phyloP scores from a whole-genome alignment of 1,140 invertebrate species.

The Bombus soroeensis region DNA sequence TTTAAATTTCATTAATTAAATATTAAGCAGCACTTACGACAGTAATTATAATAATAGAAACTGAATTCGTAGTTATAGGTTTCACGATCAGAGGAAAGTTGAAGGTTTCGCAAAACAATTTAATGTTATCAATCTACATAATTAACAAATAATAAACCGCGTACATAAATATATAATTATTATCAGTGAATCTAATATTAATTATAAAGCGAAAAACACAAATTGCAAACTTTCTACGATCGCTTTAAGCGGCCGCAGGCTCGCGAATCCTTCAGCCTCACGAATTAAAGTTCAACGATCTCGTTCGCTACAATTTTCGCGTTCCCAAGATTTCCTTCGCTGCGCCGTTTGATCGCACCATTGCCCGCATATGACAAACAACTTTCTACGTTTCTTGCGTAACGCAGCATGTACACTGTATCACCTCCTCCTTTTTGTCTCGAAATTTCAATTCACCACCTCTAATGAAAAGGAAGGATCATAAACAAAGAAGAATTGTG shows the following conservation, averaged over 20 bases:
- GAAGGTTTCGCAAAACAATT: too few species aligned
- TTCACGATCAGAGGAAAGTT: too few species aligned
- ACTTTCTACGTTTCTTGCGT: constrained; percentile 35
- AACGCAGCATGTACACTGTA: not conserved
- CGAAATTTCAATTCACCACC: not conserved
- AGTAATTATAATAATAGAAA: too few species aligned
- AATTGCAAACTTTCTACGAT: not conserved
- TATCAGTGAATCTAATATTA: not conserved
- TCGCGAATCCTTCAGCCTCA: not conserved
- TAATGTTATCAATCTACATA: too few species aligned
- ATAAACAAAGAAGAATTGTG: not conserved
- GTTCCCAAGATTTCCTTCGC: constrained; percentile 12
- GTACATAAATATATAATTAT: too few species aligned
- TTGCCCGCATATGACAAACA: constrained; percentile 26
- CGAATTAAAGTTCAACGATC: constrained; percentile 17
- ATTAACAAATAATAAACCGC: too few species aligned
- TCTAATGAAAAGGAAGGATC: not conserved
- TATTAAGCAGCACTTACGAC: too few species aligned
- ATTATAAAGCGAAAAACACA: not conserved
- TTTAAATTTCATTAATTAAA: too few species aligned
- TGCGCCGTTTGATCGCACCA: not conserved
- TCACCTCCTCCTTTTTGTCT: not conserved
- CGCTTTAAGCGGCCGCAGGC: not conserved
- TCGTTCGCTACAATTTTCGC: constrained; percentile 3
- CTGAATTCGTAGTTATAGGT: too few species aligned